A percentile compares a stretch with the other conserved stretches of the same genome.
These are phyloP conservation scores for Eubasilissa splendida DNA, from an alignment of 2,888 invertebrate species.

Conservation along the genomic window DNA sequence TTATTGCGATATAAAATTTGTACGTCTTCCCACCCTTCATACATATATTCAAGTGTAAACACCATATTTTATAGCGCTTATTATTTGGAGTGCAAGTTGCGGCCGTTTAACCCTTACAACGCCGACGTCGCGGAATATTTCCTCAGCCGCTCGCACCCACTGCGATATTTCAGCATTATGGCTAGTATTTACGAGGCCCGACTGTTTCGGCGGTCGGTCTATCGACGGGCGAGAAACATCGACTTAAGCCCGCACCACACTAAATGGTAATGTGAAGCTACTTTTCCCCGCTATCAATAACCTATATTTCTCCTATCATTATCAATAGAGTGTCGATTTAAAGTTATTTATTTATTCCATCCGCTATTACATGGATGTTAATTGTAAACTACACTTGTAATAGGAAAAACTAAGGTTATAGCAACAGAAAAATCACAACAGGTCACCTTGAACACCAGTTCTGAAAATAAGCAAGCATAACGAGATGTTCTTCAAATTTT, in stretches of 20 bases:
- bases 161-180: slow-evolving; percentile 54
- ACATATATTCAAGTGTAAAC: background rate
- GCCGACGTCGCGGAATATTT: slow-evolving; percentile 37
- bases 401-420: no score
- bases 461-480: no score
- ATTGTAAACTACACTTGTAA: no score
- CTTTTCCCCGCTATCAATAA: no score
- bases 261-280: background rate
- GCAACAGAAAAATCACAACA: no score
- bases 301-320: no score
- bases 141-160: slow-evolving; percentile 33
- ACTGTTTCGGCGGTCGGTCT: slow-evolving; percentile 39
- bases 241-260: slow-evolving; percentile 4
- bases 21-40: background rate
- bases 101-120: slow-evolving; percentile 42
- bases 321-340: no score
- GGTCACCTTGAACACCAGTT: no score
- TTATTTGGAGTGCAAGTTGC: slow-evolving; percentile 36
- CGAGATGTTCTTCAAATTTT: no score
- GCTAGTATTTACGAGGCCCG: slow-evolving; percentile 49
- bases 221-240: slow-evolving; percentile 17
- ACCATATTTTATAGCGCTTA: slow-evolving; percentile 29
- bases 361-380: no score
- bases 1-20: background rate
- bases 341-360: no score